These are phyloP conservation scores for Cyrtorhinus lividipennis DNA, from an alignment of 1,140 invertebrate genomes.

Conservation along the genomic window DNA sequence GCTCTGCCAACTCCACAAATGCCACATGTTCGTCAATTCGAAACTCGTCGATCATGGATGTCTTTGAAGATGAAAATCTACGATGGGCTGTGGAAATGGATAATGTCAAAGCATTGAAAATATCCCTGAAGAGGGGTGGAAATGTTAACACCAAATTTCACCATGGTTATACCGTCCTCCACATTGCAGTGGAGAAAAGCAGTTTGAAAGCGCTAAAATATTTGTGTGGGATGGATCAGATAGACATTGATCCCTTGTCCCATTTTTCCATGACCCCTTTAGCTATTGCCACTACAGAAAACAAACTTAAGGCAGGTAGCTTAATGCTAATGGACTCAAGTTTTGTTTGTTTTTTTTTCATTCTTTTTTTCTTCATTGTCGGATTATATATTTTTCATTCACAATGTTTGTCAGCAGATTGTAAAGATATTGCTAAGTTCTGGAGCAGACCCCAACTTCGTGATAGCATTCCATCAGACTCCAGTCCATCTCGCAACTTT, in stretches of 20 bases:
- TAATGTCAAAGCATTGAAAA: neutral
- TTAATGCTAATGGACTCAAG: too few species aligned
- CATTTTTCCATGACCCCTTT: neutral
- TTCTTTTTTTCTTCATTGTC: too few species aligned
- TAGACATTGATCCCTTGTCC: neutral
- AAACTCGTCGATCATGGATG: too few species aligned
- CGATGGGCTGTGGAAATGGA: neutral
- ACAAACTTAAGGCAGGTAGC: neutral
- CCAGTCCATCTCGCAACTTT: conserved; percentile 8
- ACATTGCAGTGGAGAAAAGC: conserved; percentile 10
- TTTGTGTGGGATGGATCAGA: neutral
- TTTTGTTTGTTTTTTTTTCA: too few species aligned
- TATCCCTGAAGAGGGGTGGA: neutral
- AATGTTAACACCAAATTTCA: neutral
- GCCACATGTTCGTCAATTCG: too few species aligned
- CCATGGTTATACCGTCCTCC: neutral
- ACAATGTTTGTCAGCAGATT: too few species aligned
- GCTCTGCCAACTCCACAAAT: too few species aligned
- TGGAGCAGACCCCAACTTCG: conserved; percentile 4
- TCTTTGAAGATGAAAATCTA: too few species aligned
- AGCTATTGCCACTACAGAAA: neutral
- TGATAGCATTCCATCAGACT: neutral
- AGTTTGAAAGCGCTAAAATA: neutral
- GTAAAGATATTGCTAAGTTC: neutral
- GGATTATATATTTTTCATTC: too few species aligned